Conservation (phyloP, 2,888 invertebrate species). For the Pandemis heparana region DNA sequence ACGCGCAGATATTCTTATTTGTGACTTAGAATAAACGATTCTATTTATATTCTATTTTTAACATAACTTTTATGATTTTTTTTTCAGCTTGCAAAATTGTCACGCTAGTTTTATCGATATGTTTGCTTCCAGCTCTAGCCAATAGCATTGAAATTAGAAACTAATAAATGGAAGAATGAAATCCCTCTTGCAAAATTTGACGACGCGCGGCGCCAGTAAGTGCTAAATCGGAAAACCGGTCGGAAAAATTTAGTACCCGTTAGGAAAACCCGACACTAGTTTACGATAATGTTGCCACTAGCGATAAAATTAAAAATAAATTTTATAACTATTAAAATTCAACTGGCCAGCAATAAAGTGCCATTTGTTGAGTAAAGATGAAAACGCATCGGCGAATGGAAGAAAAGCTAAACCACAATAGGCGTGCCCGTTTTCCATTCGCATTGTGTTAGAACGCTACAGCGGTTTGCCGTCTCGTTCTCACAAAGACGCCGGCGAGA, state of each 20-base stretch:
- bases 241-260: slow-evolving; percentile 51
- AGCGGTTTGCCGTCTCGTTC: slow-evolving; percentile 60
- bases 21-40: background rate
- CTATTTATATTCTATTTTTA: background rate
- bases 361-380: slow-evolving; percentile 31
- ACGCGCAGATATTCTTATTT: background rate
- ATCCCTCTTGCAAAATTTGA: slow-evolving; percentile 57
- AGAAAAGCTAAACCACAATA: slow-evolving; percentile 48
- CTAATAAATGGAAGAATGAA: slow-evolving; percentile 59
- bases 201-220: slow-evolving; percentile 46
- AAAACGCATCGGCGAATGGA: slow-evolving; percentile 43
- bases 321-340: slow-evolving; percentile 31
- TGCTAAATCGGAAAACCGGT: slow-evolving; percentile 51
- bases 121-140: slow-evolving; percentile 34
- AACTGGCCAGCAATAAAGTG: slow-evolving; percentile 35
- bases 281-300: slow-evolving; percentile 36
- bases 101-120: slow-evolving; percentile 36
- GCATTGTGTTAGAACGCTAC: slow-evolving; percentile 70
- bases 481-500: slow-evolving; percentile 70
- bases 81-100: background rate
- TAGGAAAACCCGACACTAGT: slow-evolving; percentile 50
- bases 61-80: background rate
- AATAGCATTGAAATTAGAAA: slow-evolving; percentile 42
- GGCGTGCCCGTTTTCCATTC: slow-evolving; percentile 66
- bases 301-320: slow-evolving; percentile 37